Conservation (phyloP, 2,888 invertebrate species). For the Sarcophaga subvicina region DNA sequence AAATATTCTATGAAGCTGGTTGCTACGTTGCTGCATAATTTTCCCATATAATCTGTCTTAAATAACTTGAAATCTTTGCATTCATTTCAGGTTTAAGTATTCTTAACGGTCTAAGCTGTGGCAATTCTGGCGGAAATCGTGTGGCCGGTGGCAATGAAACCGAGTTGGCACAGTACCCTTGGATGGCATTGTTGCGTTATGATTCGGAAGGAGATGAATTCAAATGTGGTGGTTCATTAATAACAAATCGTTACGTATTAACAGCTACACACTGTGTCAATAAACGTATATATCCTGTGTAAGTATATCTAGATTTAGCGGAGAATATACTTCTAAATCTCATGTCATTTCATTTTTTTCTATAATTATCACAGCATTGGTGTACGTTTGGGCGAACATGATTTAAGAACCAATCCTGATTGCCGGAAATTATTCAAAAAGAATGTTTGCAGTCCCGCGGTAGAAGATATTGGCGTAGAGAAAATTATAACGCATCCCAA, state of each 20-base stretch:
- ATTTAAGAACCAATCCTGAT: constrained; percentile 75
- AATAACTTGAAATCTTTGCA: not conserved
- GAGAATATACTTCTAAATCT: no score
- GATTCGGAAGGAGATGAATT: constrained; percentile 74
- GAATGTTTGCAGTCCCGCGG: constrained; percentile 78
- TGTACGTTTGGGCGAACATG: constrained; percentile 81
- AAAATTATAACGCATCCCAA: constrained; percentile 82
- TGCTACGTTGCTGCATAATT: no score
- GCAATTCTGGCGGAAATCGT: constrained; percentile 83
- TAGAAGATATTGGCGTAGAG: constrained; percentile 79
- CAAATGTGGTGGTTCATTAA: constrained; percentile 80
- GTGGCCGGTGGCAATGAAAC: constrained; percentile 86
- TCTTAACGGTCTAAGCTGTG: constrained; percentile 82
- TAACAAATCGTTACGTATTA: constrained; percentile 75
- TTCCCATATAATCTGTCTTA: no score
- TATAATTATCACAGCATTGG: constrained; percentile 74
- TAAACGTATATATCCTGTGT: constrained; percentile 70
- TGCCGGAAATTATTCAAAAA: constrained; percentile 73
- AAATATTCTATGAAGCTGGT: no score
- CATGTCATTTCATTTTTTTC: not conserved
- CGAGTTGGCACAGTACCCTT: constrained; percentile 86
- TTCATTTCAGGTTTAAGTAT: constrained; percentile 69
- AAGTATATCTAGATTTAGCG: constrained; percentile 60
- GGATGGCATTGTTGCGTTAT: constrained; percentile 89
- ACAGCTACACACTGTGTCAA: constrained; percentile 79